Conservation (phyloP, 2,797 vertebrate species). For the Ctenopoma multispine region DNA sequence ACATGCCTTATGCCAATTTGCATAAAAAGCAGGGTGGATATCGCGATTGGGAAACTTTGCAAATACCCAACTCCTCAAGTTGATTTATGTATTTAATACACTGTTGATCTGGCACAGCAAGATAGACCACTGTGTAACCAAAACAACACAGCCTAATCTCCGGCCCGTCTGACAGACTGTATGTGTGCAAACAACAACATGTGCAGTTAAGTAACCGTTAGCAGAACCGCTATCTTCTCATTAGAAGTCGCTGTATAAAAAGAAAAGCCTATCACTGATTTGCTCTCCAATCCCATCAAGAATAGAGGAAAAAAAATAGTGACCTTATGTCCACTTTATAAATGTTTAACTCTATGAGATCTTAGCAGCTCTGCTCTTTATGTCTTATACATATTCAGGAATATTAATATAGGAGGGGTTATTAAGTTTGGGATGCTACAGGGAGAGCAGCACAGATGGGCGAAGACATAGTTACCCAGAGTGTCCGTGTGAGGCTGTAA, state of each 20-base stretch:
- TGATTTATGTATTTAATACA: constrained; percentile 29
- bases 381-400: constrained; percentile 67
- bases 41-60: constrained; percentile 1
- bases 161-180: neutral
- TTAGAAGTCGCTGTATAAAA: neutral
- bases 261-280: constrained; percentile 27
- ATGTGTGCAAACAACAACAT: neutral
- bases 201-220: neutral
- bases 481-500: neutral
- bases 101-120: constrained; percentile 8
- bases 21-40: constrained; percentile 29
- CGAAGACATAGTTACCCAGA: constrained; percentile 5
- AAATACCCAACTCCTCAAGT: constrained; percentile 9
- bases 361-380: constrained; percentile 57
- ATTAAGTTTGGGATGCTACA: constrained; percentile 52
- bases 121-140: neutral
- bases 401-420: constrained; percentile 59
- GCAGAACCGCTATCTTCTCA: neutral
- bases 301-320: constrained; percentile 15
- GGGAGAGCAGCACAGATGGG: constrained; percentile 67
- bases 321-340: constrained; percentile 50
- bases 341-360: constrained; percentile 27
- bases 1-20: constrained; percentile 36
- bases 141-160: neutral
- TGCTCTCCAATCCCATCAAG: constrained; percentile 1